phyloP scores from a whole-genome alignment of 2,797 vertebrate genomes.

The Peromyscus nudipes region DNA sequence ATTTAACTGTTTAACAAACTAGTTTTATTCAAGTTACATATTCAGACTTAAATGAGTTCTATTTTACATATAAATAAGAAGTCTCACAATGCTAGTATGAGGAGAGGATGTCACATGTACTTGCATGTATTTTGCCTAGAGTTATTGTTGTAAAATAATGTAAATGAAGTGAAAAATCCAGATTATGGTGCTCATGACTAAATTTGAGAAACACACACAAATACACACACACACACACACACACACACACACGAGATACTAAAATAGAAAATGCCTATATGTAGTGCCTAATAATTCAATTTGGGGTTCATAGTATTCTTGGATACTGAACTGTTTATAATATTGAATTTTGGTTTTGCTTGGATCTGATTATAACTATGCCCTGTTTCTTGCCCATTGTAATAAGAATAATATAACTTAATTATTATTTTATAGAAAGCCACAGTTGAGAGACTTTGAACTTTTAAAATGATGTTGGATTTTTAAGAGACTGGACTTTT shows the following conservation, averaged over 20 bases:
- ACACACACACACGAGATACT: not conserved
- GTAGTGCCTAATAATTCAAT: conserved; percentile 13
- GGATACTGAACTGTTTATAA: not conserved
- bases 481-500: not conserved
- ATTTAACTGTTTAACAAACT: not conserved
- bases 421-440: not conserved
- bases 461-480: not conserved
- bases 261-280: not conserved
- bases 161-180: not conserved
- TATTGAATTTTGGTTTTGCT: not conserved
- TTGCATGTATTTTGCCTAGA: not conserved
- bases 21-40: not conserved
- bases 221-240: not conserved
- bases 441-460: not conserved
- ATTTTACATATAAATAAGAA: conserved; percentile 2
- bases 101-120: not conserved
- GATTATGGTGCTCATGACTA: not conserved
- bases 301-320: not conserved
- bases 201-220: not conserved
- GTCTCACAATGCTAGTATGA: not conserved
- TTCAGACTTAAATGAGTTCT: not conserved
- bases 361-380: not conserved
- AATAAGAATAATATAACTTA: not conserved
- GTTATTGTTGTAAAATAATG: not conserved
- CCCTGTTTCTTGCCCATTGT: not conserved